Evolutionary conservation across 2,113 vertebrate genomes (phyloP).

Genomic region (Cryptotis parvus): DNA sequence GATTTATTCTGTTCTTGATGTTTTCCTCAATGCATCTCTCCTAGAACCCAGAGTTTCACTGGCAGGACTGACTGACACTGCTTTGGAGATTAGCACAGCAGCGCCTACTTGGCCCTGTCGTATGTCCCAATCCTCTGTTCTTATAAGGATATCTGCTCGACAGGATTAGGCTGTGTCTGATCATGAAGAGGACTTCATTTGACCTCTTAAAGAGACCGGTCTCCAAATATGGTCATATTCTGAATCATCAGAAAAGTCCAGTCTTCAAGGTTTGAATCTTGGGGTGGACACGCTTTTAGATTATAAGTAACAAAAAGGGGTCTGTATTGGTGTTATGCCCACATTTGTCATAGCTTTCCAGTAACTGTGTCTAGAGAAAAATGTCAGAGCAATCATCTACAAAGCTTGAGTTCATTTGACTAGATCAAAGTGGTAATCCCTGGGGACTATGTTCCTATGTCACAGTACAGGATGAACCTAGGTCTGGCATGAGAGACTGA

Average conservation of each 20-base stretch:
- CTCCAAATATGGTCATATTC: background rate
- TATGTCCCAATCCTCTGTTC: background rate
- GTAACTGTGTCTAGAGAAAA: background rate
- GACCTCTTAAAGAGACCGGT: background rate
- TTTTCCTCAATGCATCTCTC: background rate
- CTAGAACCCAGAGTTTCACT: no score
- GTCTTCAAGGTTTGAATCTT: background rate
- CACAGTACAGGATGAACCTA: no score
- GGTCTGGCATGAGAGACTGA: no score
- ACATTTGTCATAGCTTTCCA: background rate
- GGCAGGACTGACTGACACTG: background rate
- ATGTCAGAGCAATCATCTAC: background rate
- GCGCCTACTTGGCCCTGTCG: accelerated
- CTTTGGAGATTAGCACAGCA: no score
- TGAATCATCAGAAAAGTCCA: no score
- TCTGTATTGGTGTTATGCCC: accelerated
- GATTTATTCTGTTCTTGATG: background rate
- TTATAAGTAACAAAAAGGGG: accelerated
- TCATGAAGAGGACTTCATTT: background rate
- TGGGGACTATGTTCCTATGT: no score
- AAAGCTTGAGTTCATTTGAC: background rate
- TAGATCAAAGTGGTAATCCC: background rate
- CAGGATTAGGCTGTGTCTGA: background rate
- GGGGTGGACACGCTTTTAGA: background rate
- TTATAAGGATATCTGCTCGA: no score